A percentile compares a stretch with the other conserved stretches of the same genome.
These are phyloP conservation scores for Drosophila ercepeae DNA, from an alignment of 1,140 invertebrate species.

Conservation along the genomic window DNA sequence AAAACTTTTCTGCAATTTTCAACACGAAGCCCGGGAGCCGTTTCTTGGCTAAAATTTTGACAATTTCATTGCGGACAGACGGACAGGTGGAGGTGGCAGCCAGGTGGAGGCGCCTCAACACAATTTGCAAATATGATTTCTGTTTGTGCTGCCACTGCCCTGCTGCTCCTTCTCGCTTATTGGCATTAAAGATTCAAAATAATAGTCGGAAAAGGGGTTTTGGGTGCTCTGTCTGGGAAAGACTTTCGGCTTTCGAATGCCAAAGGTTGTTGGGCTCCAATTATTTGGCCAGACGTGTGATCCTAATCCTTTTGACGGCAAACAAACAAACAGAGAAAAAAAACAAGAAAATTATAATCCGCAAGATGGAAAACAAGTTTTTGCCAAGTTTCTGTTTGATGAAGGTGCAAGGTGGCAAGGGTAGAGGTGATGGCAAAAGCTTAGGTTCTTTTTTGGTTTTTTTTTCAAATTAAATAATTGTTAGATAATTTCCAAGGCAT, in stretches of 20 bases:
- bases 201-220: slow-evolving; percentile 17
- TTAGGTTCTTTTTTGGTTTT: neutral
- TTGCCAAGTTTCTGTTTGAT: neutral
- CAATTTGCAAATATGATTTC: slow-evolving; percentile 47
- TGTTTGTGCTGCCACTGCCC: slow-evolving; percentile 7
- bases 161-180: slow-evolving; percentile 46
- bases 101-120: slow-evolving; percentile 33
- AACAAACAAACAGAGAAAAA: slow-evolving; percentile 62
- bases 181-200: slow-evolving; percentile 80
- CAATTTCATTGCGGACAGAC: slow-evolving; percentile 57
- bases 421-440: neutral
- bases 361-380: neutral
- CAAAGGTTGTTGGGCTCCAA: slow-evolving; percentile 64
- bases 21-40: slow-evolving; percentile 63
- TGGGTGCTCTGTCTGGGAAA: neutral
- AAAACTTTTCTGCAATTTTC: slow-evolving; percentile 70
- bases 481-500: neutral
- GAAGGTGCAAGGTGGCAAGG: neutral
- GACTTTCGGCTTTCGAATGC: slow-evolving; percentile 64
- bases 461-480: neutral
- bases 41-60: slow-evolving; percentile 63
- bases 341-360: slow-evolving; percentile 4
- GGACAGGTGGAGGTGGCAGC: slow-evolving; percentile 7
- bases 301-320: slow-evolving; percentile 69
- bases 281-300: slow-evolving; percentile 60